phyloP scores from a whole-genome alignment of 2,888 invertebrate genomes.

The Rhamnusium bicolor region DNA sequence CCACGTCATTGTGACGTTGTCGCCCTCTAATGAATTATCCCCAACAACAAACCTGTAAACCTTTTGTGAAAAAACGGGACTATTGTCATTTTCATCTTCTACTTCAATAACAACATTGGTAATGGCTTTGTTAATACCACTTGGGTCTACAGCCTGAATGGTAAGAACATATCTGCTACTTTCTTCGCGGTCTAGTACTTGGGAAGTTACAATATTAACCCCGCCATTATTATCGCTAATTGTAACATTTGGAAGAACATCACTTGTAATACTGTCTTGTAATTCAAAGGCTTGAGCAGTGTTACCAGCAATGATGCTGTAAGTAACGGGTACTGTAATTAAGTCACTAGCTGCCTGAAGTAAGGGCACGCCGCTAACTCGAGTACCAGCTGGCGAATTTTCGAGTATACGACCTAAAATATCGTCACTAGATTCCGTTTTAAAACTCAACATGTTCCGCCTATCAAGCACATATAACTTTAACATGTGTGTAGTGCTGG shows the following conservation, averaged over 20 bases:
- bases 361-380: slow-evolving; percentile 81
- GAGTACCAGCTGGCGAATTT: slow-evolving; percentile 82
- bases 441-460: slow-evolving; percentile 86
- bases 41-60: slow-evolving; percentile 86
- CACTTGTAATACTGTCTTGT: slow-evolving; percentile 74
- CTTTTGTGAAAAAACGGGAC: slow-evolving; percentile 86
- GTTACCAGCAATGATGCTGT: slow-evolving; percentile 86
- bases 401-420: slow-evolving; percentile 83
- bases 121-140: slow-evolving; percentile 86
- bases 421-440: slow-evolving; percentile 75
- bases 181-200: slow-evolving; percentile 85
- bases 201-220: slow-evolving; percentile 83
- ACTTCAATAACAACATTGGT: slow-evolving; percentile 85
- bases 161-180: slow-evolving; percentile 82
- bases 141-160: slow-evolving; percentile 85
- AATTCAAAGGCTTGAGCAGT: slow-evolving; percentile 83
- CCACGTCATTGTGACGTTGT: slow-evolving; percentile 79
- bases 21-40: slow-evolving; percentile 75
- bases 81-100: slow-evolving; percentile 93
- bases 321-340: slow-evolving; percentile 81
- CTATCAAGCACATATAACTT: slow-evolving; percentile 89
- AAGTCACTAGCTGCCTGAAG: slow-evolving; percentile 82
- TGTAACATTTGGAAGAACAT: slow-evolving; percentile 71
- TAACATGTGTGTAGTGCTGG: slow-evolving; percentile 85
- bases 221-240: slow-evolving; percentile 74